Evolutionary conservation across 2,797 vertebrate species (phyloP).

Genomic region (Oreochromis mossambicus): DNA sequence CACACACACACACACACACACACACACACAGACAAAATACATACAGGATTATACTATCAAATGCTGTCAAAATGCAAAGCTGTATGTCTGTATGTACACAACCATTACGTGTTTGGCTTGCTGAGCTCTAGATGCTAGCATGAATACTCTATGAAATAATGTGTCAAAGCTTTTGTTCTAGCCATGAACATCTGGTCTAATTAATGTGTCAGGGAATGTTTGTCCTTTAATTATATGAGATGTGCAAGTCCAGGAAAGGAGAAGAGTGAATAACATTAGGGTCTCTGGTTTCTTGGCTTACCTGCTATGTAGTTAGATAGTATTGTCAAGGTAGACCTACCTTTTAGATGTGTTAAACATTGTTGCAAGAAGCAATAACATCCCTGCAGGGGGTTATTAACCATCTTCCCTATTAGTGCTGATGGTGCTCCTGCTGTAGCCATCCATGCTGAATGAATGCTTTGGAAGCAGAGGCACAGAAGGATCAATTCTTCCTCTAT

Average conservation of each 20-base stretch:
- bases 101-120: not conserved
- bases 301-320: constrained; percentile 22
- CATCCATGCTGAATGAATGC: constrained; percentile 40
- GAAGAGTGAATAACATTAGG: not conserved
- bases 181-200: not conserved
- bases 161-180: constrained; percentile 3
- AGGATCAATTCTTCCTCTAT: constrained; percentile 37
- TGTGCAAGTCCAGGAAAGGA: not conserved
- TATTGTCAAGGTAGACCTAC: constrained; percentile 14
- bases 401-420: constrained; percentile 52
- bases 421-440: constrained; percentile 41
- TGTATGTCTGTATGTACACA: not conserved
- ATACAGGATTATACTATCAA: not conserved
- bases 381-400: constrained; percentile 56
- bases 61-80: constrained; percentile 13
- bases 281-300: constrained; percentile 10
- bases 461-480: constrained; percentile 3
- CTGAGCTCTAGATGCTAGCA: not conserved
- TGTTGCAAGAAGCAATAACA: constrained; percentile 43
- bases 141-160: not conserved
- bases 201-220: constrained; percentile 11
- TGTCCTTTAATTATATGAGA: constrained; percentile 5
- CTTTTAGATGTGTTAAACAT: constrained; percentile 52
- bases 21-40: not conserved
- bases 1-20: rapidly evolving